Conservation (phyloP, 1,140 invertebrate genomes). For the Hetaerina americana region DNA sequence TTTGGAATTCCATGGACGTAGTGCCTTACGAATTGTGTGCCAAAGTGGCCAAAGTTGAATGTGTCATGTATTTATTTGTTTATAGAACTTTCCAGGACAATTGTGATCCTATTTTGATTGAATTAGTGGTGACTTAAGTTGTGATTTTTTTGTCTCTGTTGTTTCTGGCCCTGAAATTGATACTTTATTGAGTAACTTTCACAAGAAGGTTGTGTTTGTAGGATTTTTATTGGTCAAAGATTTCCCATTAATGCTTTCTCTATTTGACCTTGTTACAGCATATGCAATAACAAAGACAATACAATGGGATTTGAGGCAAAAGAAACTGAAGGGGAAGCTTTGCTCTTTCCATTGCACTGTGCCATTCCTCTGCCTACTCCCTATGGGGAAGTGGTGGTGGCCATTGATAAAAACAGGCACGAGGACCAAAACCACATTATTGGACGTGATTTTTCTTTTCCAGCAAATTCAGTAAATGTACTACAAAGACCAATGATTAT, state of each 20-base stretch:
- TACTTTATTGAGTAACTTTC: background rate
- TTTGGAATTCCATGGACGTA: too few species aligned
- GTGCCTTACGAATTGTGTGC: too few species aligned
- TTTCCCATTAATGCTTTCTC: background rate
- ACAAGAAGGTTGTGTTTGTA: background rate
- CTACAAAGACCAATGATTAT: background rate
- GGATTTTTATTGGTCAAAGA: background rate
- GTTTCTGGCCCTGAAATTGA: too few species aligned
- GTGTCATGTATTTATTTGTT: too few species aligned
- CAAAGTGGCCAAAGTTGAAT: too few species aligned
- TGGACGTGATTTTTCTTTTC: background rate
- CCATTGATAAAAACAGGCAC: background rate
- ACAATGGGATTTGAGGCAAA: background rate
- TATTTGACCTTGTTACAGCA: background rate
- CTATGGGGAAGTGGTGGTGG: background rate
- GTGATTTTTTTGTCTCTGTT: too few species aligned
- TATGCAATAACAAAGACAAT: background rate
- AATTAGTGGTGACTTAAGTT: too few species aligned
- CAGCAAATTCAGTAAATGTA: background rate
- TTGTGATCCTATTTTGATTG: too few species aligned
- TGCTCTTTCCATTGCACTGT: background rate
- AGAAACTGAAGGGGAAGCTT: too few species aligned
- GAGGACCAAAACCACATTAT: background rate
- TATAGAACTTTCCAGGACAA: too few species aligned
- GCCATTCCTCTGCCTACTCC: background rate